Base-by-base conservation (phyloP, 2,113 vertebrate genomes). In the Upupa epops region DNA sequence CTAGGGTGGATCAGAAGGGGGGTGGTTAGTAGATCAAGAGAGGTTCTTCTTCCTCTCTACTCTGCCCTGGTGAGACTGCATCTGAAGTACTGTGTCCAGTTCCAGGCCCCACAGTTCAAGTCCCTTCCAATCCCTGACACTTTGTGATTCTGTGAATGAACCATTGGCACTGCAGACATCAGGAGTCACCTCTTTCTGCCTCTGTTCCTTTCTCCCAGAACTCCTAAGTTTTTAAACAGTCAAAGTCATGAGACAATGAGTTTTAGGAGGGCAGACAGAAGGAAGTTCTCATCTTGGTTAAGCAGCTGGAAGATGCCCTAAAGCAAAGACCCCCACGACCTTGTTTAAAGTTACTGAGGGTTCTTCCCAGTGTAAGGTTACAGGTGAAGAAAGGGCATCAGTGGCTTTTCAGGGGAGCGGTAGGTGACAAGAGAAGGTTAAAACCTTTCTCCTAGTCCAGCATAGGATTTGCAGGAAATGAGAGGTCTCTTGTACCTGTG, bases 141-240 rank as follows among this genome's bases (percentile, higher is more conserved):
- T n/a, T n/a, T n/a, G n/a, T n/a, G n/a, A n/a, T n/a, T n/a, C n/a
- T n/a, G n/a, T n/a, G n/a, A n/a, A 64, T 49, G 55, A 86, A 60
- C 61, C n/a, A 29, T 22, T 32, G 37, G 7, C 34, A 11, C 25
- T 34, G 6, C 65, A 60, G 60, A 37, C 34, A 13, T 8, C 12
- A 40, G 28, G 14, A 81, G 15, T 48, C 73, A 45, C 37, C 73
- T 92, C 56, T 17, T 86, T 17, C 73, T 71, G 32, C 66, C 24
- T 52, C 63, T 26, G 9, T 45, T 25, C 69, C 77, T 29, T 63
- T 20, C 65, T 60, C 70, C 29, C 21, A 42, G n/a, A 36, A 26
- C 61, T 9, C 0, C 0, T 1, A 29, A 46, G 22, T 1, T 68
- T n/a, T 55, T n/a, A 51, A 60, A 14, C 37, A 59, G 48, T 29